Evolutionary conservation across 2,888 invertebrate species (phyloP), one percentile per base, ranked within the genome.

Genomic region (Bombylius discolor): DNA sequence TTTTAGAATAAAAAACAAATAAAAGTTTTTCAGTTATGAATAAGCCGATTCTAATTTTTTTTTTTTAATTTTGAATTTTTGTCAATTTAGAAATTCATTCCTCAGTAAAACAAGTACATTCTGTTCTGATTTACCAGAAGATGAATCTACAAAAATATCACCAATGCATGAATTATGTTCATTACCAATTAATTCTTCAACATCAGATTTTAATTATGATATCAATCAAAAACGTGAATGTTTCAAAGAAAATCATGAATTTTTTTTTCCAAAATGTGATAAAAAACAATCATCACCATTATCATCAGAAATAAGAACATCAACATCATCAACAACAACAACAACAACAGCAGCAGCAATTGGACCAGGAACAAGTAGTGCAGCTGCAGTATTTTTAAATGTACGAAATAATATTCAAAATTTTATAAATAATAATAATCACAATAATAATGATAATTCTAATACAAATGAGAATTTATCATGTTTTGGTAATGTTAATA

Each of bases 81-180:
- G 39, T 47, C 23, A 23, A 23, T 31, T 9, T 36, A 66, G 67
- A 59, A 66, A 64, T 54, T 64, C 66, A 32, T 61, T 64, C 52
- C 59, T 64, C 39, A 69, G 67, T 57, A 67, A 66, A 51, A 67
- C 71, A 47, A 73, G 72, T 54, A 72, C 69, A 53, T 72, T 72
- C 59, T 70, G 71, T 49, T 73, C 72, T 3, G 72, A 73, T 32
- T 59, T 73, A 9, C 70, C 73, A 0, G 58, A 69, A 14, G 73
- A 73, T 62, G 51, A 23, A 5, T 45, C 12, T 42, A 53, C 0
- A 23, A 23, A 23, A 23, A 23, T 23, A 23, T 23, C 23, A 23
- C 23, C 23, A 23, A 23, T 23, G 23, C 23, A 23, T 23, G 23
- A 23, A 8, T 36, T 9, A 9, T 36, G 36, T 36, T 36, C 36